These are phyloP conservation scores for Parnassius glacialis DNA, from an alignment of 2,888 invertebrate species.

Conservation along the genomic window DNA sequence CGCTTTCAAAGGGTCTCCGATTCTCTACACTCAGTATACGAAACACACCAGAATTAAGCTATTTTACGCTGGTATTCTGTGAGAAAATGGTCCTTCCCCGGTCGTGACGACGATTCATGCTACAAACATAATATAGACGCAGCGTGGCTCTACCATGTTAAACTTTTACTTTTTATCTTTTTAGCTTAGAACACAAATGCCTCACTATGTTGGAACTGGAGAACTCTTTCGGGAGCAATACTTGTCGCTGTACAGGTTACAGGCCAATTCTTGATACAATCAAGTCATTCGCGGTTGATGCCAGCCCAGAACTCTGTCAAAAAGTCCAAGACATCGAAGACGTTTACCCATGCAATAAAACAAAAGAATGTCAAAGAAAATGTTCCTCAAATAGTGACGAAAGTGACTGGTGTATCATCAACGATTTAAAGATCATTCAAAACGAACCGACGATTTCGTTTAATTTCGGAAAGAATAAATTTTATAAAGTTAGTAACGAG, in stretches of 20 bases:
- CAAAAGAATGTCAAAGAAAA: conserved; percentile 48
- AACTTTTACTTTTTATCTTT: conserved; percentile 15
- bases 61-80: too few species aligned
- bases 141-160: too few species aligned
- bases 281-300: conserved; percentile 85
- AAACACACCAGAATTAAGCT: too few species aligned
- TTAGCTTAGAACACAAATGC: conserved; percentile 73
- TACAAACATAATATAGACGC: too few species aligned
- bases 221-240: conserved; percentile 87
- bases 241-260: conserved; percentile 91
- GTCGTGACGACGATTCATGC: too few species aligned
- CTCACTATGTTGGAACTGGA: conserved; percentile 85
- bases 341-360: conserved; percentile 44
- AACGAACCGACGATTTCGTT: conserved; percentile 56
- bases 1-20: too few species aligned
- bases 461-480: conserved; percentile 68
- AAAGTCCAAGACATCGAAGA: conserved; percentile 75
- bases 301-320: conserved; percentile 72
- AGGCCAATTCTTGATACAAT: conserved; percentile 88
- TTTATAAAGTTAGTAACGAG: conserved; percentile 70
- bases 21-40: too few species aligned
- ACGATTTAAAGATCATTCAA: conserved; percentile 31
- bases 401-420: conserved; percentile 55
- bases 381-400: conserved; percentile 47
- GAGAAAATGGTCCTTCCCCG: too few species aligned